Evolutionary conservation across 2,888 invertebrate genomes (phyloP).

Genomic region (Podotricha telesiphe): DNA sequence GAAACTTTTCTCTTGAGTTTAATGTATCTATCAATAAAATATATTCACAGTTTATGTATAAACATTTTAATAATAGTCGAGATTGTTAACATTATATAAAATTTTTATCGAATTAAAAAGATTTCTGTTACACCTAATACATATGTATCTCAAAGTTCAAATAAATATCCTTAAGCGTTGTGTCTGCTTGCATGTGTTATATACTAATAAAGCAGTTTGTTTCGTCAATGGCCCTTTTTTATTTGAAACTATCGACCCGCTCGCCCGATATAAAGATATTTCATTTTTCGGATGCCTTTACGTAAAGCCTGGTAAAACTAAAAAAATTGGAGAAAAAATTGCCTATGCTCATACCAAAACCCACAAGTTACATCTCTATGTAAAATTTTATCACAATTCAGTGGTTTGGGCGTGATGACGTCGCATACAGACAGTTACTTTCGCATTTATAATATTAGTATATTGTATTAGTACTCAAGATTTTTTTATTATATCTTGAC

Average conservation of each 20-base stretch:
- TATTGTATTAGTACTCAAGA: not conserved
- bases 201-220: slow-evolving; percentile 50
- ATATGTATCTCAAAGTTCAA: slow-evolving; percentile 5
- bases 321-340: too few relatives aligned
- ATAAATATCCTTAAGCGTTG: slow-evolving; percentile 39
- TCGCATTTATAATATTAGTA: too few relatives aligned
- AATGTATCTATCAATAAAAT: not conserved
- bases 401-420: too few relatives aligned
- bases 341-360: too few relatives aligned
- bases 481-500: not conserved
- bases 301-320: too few relatives aligned
- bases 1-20: not conserved
- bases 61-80: slow-evolving; percentile 4
- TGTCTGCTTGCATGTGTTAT: slow-evolving; percentile 49
- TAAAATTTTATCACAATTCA: too few relatives aligned
- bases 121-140: slow-evolving; percentile 31
- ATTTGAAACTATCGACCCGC: not conserved
- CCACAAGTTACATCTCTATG: too few relatives aligned
- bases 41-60: not conserved
- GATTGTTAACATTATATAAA: slow-evolving; percentile 13
- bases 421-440: too few relatives aligned
- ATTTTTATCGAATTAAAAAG: slow-evolving; percentile 8
- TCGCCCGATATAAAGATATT: too few relatives aligned
- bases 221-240: slow-evolving; percentile 37
- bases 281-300: too few relatives aligned